Conservation (phyloP, 2,797 vertebrate genomes). For the Tadarida brasiliensis region DNA sequence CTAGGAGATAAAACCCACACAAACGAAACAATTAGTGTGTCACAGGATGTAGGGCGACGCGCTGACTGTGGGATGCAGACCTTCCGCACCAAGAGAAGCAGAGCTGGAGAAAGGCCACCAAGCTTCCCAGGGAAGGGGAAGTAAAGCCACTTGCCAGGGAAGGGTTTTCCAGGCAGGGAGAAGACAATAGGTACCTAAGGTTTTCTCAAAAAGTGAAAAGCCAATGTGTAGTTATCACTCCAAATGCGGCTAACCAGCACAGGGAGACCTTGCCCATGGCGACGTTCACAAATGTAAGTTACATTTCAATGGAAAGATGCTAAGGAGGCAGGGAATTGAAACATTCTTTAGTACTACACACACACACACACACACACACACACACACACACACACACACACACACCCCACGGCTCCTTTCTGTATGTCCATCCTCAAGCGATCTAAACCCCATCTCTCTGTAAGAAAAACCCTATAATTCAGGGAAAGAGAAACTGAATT, state of each 20-base stretch:
- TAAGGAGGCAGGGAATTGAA: background rate
- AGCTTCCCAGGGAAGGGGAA: background rate
- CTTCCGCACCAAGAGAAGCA: background rate
- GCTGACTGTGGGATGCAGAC: background rate
- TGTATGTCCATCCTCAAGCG: background rate
- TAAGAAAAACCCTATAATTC: conserved; percentile 23
- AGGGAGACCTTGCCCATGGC: background rate
- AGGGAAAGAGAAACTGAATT: conserved; percentile 48
- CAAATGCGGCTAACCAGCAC: background rate
- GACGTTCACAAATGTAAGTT: background rate
- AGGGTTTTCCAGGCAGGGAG: background rate
- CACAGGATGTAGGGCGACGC: background rate
- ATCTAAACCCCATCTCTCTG: conserved; percentile 7
- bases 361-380: background rate
- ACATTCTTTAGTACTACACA: background rate
- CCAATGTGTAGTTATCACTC: background rate
- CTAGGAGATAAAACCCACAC: background rate
- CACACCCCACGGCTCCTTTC: background rate
- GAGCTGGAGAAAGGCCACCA: background rate
- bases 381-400: too few species aligned
- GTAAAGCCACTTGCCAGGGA: background rate
- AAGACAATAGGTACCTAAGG: background rate
- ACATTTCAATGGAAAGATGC: background rate
- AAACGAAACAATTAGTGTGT: background rate
- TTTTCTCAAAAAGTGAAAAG: conserved; percentile 17